phyloP scores from a whole-genome alignment of 2,797 vertebrate species.

The Rhynchotus rufescens region DNA sequence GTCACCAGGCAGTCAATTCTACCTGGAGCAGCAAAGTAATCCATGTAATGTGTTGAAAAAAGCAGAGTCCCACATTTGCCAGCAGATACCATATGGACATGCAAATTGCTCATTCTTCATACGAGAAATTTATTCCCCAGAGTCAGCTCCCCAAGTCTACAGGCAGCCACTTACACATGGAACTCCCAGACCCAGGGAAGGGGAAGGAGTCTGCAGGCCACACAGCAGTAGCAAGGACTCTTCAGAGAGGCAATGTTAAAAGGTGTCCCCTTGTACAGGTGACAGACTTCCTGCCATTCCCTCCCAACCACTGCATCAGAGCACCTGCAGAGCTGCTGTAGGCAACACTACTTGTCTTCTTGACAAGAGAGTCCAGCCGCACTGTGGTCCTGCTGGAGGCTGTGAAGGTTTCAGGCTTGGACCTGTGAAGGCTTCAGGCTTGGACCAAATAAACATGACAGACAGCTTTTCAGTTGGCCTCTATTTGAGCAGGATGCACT shows the following conservation, averaged over 20 bases:
- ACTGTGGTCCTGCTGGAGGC: background rate
- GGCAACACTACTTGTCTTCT: accelerated
- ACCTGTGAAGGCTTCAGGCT: background rate
- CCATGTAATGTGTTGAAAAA: accelerated
- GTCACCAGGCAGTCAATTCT: background rate
- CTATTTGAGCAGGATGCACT: background rate
- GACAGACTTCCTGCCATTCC: background rate
- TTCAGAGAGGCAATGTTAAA: background rate
- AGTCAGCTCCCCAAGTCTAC: background rate
- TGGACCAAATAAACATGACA: background rate
- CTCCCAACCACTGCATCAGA: background rate
- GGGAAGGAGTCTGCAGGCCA: background rate
- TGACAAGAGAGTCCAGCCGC: background rate
- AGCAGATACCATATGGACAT: background rate
- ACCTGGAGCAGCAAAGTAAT: background rate
- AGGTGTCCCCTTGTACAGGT: background rate
- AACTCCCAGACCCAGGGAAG: background rate
- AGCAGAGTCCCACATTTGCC: background rate
- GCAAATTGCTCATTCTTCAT: background rate
- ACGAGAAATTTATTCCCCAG: background rate
- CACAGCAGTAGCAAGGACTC: background rate
- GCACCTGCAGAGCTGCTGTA: accelerated
- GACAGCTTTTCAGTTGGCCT: background rate
- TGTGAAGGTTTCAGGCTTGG: background rate
- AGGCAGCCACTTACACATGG: background rate